phyloP scores from a whole-genome alignment of 1,140 invertebrate genomes.

The Bombus superbus region DNA sequence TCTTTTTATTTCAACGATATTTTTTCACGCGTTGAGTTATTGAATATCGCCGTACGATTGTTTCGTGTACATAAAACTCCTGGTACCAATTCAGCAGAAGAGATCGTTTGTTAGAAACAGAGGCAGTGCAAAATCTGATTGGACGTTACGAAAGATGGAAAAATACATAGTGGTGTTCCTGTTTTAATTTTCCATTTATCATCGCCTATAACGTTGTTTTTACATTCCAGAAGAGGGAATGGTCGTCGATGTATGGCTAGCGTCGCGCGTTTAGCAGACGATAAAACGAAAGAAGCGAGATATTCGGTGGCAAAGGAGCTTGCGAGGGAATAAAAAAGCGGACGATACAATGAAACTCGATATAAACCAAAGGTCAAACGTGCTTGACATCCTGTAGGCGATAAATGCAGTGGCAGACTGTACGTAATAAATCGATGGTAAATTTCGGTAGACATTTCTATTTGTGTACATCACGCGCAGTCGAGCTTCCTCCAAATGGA shows the following conservation, averaged over 20 bases:
- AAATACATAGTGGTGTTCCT: neutral
- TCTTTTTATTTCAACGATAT: neutral
- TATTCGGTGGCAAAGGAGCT: neutral
- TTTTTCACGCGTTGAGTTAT: neutral
- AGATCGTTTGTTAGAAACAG: neutral
- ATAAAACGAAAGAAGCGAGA: neutral
- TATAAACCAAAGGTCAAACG: neutral
- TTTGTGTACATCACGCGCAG: neutral
- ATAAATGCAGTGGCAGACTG: neutral
- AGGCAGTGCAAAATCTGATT: neutral
- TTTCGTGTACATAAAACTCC: neutral
- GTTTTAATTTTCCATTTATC: conserved; percentile 11
- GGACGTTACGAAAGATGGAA: neutral
- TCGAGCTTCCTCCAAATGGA: neutral
- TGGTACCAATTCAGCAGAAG: neutral
- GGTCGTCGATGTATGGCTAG: neutral
- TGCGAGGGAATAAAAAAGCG: neutral
- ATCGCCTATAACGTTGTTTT: neutral
- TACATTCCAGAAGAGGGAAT: neutral
- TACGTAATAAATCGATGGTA: conserved; percentile 17
- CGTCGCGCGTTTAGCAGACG: neutral
- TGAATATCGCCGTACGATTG: neutral
- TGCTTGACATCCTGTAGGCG: neutral
- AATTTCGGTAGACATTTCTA: conserved; percentile 6
- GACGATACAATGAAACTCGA: neutral